phyloP scores from a whole-genome alignment of 2,888 invertebrate species.

The Mycogona germanica region DNA sequence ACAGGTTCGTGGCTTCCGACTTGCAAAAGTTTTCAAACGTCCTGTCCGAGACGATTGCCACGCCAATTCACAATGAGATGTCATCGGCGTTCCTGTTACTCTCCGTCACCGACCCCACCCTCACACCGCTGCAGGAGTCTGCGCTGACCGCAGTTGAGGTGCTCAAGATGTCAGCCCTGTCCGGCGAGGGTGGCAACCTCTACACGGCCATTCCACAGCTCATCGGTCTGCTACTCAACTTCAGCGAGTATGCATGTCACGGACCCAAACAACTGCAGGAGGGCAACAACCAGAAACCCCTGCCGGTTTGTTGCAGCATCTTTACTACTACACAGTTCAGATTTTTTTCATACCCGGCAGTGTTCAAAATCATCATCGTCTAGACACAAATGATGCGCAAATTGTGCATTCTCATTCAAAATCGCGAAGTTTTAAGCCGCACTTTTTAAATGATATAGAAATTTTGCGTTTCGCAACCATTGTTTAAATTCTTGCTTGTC shows the following conservation, averaged over 20 bases:
- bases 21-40: constrained; percentile 65
- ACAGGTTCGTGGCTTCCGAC: constrained; percentile 52
- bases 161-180: constrained; percentile 57
- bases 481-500: too few species aligned
- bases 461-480: too few species aligned
- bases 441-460: too few species aligned
- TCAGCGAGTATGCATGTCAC: constrained; percentile 8
- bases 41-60: constrained; percentile 59
- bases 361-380: too few species aligned
- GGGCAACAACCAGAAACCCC: too few species aligned
- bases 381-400: too few species aligned
- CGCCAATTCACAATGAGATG: constrained; percentile 67
- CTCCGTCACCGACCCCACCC: constrained; percentile 60
- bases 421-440: too few species aligned
- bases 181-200: background rate
- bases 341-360: too few species aligned
- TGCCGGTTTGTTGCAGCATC: too few species aligned
- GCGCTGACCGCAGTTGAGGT: constrained; percentile 75
- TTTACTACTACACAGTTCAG: too few species aligned
- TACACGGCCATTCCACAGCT: constrained; percentile 5
- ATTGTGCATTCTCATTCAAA: too few species aligned
- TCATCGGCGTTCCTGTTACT: constrained; percentile 62
- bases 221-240: constrained; percentile 5
- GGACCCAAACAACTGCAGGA: background rate
- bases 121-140: constrained; percentile 72